A percentile compares a stretch with the other conserved stretches of the same genome.
Conservation (phyloP, 1,140 invertebrate species). For the Rhagoletis pomonella region DNA sequence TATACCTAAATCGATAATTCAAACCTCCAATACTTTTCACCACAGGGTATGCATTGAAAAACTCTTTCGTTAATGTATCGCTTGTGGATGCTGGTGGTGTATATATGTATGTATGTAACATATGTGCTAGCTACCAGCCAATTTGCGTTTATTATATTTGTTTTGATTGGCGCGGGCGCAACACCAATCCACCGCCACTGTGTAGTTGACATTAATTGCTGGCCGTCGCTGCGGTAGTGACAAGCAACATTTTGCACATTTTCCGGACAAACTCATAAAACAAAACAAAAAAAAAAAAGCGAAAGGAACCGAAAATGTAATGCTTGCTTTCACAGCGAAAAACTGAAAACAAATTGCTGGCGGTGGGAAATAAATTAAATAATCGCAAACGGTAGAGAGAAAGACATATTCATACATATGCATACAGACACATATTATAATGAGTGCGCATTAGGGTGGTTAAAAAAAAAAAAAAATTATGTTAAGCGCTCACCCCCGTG, state of each 20-base stretch:
- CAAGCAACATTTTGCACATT: slow-evolving; percentile 39
- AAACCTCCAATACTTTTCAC: background rate
- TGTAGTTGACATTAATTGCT: slow-evolving; percentile 32
- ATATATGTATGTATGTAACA: background rate
- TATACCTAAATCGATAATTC: no score
- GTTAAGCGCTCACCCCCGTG: no score
- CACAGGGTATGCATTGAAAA: background rate
- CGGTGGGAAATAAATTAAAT: slow-evolving; percentile 17
- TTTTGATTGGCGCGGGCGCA: background rate
- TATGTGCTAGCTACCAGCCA: background rate
- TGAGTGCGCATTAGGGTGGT: background rate
- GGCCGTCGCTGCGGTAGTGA: background rate
- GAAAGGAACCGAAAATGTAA: slow-evolving; percentile 17
- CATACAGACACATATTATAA: background rate
- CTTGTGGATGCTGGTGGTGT: background rate
- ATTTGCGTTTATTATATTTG: background rate
- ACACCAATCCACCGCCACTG: background rate
- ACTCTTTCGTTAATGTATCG: background rate
- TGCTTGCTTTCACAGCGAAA: background rate
- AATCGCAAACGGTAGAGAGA: background rate
- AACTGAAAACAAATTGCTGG: slow-evolving; percentile 8
- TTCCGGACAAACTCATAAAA: background rate
- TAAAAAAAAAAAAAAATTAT: no score
- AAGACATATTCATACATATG: background rate
- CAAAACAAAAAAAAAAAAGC: background rate